Evolutionary conservation across 2,113 vertebrate genomes (phyloP).

Genomic region (Triplophysa tibetana): DNA sequence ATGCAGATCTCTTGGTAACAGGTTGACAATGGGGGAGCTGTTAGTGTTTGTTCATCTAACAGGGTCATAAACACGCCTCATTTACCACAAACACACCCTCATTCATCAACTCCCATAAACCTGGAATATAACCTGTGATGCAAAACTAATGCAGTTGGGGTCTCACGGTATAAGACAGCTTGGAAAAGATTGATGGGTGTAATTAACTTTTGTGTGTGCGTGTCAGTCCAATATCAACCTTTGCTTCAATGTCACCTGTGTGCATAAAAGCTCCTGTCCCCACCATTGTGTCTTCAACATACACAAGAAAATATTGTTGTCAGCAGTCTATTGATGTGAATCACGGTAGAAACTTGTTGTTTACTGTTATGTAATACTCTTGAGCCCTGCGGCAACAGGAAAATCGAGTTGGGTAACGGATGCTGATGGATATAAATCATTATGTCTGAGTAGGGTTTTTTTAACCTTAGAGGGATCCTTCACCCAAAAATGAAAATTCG

Average conservation of each 20-base stretch:
- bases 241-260: slow-evolving; percentile 2
- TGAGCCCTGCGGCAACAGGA: slow-evolving; percentile 2
- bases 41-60: slow-evolving; percentile 11
- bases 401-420: slow-evolving; percentile 9
- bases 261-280: not conserved
- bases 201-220: slow-evolving; percentile 23
- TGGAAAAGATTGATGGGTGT: slow-evolving; percentile 24
- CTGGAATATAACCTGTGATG: slow-evolving; percentile 11
- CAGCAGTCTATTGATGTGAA: not conserved
- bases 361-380: slow-evolving; percentile 20
- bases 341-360: not conserved
- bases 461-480: not conserved
- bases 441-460: slow-evolving; percentile 24
- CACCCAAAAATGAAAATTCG: not conserved
- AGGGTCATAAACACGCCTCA: slow-evolving; percentile 5
- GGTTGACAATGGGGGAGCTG: not conserved
- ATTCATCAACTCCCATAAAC: not conserved
- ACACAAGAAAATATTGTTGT: not conserved
- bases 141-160: slow-evolving; percentile 7
- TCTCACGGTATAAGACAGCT: slow-evolving; percentile 24
- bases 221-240: slow-evolving; percentile 10
- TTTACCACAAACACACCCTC: not conserved
- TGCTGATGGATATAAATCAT: slow-evolving; percentile 27
- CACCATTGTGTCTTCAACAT: slow-evolving; percentile 8
- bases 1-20: not conserved